Base-by-base conservation (phyloP, 1,140 invertebrate species). In the Acromyrmex echinatior region DNA sequence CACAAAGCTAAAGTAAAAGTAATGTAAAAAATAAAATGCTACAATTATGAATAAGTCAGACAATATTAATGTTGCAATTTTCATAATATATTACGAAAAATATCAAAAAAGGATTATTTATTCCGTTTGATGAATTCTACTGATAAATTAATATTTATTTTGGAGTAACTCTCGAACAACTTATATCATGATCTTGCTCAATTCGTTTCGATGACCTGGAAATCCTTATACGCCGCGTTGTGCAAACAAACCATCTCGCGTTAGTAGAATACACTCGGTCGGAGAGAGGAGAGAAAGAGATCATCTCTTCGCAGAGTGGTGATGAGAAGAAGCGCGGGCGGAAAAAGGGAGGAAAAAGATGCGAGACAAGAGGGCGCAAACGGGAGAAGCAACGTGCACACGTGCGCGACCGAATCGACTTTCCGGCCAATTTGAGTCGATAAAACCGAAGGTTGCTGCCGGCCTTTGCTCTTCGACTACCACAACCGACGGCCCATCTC, bases 381-480 rank as follows among this genome's bases (percentile, higher is more conserved):
- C 4, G 28, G 56, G 21, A 49, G 53, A 45, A 74, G 35, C 62
- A 84, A 88, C 87, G 86, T 56, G 80, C 86, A 87, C 91, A 88
- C 86, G 87, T 86, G 79, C 85, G 25, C 58, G 63, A 28, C 14
- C 56, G 85, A 62, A 79, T 79, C 73, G 91, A 87, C 87, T 92
- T 92, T 92, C 91, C 84, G 86, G 89, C 84, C 91, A 93, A 93
- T 93, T 93, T 93, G 78, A 86, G 91, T 71, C 91, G 92, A 92
- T 93, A 93, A 93, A 93, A 92, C 89, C 85, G 86, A 87, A 87
- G 78, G 90, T 66, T 74, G 84, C 85, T 87, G 84, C 87, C 49
- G 85, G 84, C 76, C 63, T 79, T 73, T 70, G 80, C 80, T 76
- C 80, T 71, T 49, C 73, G 65, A 63, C 82, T 68, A 45, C 45